Percentiles rank a stretch among this genome's conserved stretches.
Conservation (phyloP, 2,113 vertebrate species). For the Apodemus sylvaticus region DNA sequence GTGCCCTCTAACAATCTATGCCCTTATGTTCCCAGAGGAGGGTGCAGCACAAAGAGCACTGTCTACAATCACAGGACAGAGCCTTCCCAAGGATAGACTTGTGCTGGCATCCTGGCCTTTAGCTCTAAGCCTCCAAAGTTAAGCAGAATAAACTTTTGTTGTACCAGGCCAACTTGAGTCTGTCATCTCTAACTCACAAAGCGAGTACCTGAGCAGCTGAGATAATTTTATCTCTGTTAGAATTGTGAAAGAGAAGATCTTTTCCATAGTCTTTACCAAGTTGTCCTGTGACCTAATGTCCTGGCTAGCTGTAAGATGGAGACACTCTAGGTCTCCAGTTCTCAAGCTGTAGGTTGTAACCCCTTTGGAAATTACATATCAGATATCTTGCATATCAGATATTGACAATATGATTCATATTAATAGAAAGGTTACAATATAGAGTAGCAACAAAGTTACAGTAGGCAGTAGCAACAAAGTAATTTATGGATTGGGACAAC, state of each 20-base stretch:
- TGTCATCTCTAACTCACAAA: not conserved
- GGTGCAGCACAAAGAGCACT: not conserved
- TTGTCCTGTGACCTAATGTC: not conserved
- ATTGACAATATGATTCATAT: not conserved
- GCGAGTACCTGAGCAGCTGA: too few relatives aligned
- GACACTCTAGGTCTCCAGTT: accelerated
- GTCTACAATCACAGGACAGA: not conserved
- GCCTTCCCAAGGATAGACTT: not conserved
- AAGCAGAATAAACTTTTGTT: not conserved
- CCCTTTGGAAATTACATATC: too few relatives aligned
- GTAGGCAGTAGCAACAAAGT: not conserved
- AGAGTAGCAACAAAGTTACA: too few relatives aligned
- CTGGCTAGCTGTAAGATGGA: not conserved
- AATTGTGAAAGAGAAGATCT: accelerated
- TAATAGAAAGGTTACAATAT: not conserved
- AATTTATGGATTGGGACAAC: not conserved
- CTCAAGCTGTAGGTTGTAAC: not conserved
- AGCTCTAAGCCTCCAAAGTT: not conserved
- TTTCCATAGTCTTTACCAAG: not conserved
- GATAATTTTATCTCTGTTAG: not conserved
- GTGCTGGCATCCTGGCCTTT: not conserved
- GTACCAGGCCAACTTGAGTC: accelerated
- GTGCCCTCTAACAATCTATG: not conserved
- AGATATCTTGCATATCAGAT: not conserved
- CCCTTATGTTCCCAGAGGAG: accelerated